Base-by-base conservation (phyloP, 2,888 invertebrate species). In the Plebejus anna region DNA sequence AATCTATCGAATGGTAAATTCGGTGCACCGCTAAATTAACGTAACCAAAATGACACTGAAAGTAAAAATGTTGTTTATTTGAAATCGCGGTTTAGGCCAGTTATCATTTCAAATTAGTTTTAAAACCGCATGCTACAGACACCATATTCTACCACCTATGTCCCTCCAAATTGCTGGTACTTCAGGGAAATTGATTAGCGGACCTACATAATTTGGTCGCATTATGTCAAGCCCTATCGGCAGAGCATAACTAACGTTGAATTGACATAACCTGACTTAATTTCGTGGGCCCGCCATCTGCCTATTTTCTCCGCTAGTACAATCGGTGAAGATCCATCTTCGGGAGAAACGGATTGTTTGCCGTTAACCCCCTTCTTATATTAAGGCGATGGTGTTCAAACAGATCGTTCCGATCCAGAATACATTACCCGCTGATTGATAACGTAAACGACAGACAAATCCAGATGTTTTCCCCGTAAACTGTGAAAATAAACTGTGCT, bases 401-500 rank as follows among this genome's bases (percentile, higher is more conserved):
- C 66, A 66, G 11, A 11, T 66, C 32, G 66, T 16, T 66, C 13
- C 32, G 36, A 66, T 32, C 66, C 66, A 66, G 66, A 61, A 61
- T 61, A 61, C 61, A 61, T 36, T 66, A 66, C 66, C 32, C 32
- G 66, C 28, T 66, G 66, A 66, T 66, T 32, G 32, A 66, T 66
- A 66, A 28, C 13, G 32, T 66, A 66, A 66, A 66, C 66, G 32
- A 66, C 13, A 66, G 66, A 66, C 66, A 36, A 66, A 66, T 36
- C 13, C 66, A 66, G 66, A 66, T 61, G 28, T 61, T 28, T 11
- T 32, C 66, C 32, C 66, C 32, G 4, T 66, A 66, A 32, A 66
- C 13, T 36, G 16, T 66, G 66, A 66, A 66, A 61, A 61, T 28
- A 61, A 22, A 22, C 28, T 61, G 61, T 22, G 22, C 32, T n/a